Evolutionary conservation across 2,888 invertebrate species (phyloP), one percentile per base, ranked within the genome.

Genomic region (Stenichneumon culpator): DNA sequence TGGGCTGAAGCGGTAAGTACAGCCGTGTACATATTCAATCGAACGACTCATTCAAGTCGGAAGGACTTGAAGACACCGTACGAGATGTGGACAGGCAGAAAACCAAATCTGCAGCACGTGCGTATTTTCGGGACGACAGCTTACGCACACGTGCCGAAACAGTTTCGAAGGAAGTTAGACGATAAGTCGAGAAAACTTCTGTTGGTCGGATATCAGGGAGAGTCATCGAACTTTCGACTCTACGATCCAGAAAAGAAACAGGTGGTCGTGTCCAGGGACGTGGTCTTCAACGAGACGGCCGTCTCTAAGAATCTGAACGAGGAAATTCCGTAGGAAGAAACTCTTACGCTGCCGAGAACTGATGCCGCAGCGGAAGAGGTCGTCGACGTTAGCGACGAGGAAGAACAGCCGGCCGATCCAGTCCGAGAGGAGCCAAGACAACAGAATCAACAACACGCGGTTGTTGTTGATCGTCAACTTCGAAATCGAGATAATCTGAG

Each of bases 1-100:
- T 90, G 89, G 90, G 88, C 88, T 9, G 89, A 90, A 78, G 89
- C 89, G 9, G 80, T 94, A 11, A 80, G 36, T 16, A 79, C 84
- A 65, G 87, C 63, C 44, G 87, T 47, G 16, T 92, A 72, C 79
- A 5, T 86, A 1, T 39, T 79, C 3, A 86, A 84, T 39, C 19
- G 79, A 1, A 73, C 79, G 25, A 67, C 65, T 16, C 69, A 73
- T 14, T 83, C 79, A 22, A 79, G 69, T 14, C 6, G 52, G 0
- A 50, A 28, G 22, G 63, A 65, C 3, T 1, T 67, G 9, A 77
- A 77, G 32, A 86, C 90, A 3, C 83, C 88, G 5, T 89, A 77
- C 47, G 89, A 90, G 81, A 67, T 60, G 11, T 90, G 88, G 88
- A 86, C 70, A 0, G 82, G 85, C 3, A 89, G 79, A 36, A 88